phyloP scores from a whole-genome alignment of 2,797 vertebrate species.

The Sebastes vulpes region DNA sequence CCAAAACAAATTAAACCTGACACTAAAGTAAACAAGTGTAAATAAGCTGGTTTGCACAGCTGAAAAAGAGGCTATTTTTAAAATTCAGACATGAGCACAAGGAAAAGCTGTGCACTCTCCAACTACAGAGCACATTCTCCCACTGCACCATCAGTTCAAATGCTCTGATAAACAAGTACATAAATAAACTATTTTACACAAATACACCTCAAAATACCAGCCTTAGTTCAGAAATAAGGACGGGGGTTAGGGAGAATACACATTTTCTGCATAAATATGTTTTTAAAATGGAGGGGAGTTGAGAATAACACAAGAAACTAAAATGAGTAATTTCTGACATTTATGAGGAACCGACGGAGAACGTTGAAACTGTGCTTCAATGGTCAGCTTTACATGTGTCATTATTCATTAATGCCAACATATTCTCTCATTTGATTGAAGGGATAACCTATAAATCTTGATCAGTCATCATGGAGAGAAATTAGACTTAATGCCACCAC shows the following conservation, averaged over 20 bases:
- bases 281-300: constrained; percentile 1
- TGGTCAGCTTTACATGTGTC: not conserved
- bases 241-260: not conserved
- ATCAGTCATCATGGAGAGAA: constrained; percentile 1
- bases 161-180: constrained; percentile 2
- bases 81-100: not conserved
- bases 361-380: not conserved
- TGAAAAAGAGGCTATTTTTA: constrained; percentile 11
- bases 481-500: not conserved
- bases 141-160: constrained; percentile 13
- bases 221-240: not conserved
- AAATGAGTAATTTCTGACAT: constrained; percentile 21
- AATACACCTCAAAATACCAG: not conserved
- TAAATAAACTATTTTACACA: constrained; percentile 10
- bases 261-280: not conserved
- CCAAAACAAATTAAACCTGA: not conserved
- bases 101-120: not conserved
- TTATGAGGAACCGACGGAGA: not conserved
- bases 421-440: not conserved
- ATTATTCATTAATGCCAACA: constrained; percentile 6
- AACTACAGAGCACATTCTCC: not conserved
- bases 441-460: constrained; percentile 1
- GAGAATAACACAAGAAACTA: not conserved
- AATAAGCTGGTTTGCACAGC: constrained; percentile 13
- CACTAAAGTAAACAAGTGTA: constrained; percentile 14